phyloP scores from a whole-genome alignment of 2,113 vertebrate species.

The Phyllostomus hastatus region DNA sequence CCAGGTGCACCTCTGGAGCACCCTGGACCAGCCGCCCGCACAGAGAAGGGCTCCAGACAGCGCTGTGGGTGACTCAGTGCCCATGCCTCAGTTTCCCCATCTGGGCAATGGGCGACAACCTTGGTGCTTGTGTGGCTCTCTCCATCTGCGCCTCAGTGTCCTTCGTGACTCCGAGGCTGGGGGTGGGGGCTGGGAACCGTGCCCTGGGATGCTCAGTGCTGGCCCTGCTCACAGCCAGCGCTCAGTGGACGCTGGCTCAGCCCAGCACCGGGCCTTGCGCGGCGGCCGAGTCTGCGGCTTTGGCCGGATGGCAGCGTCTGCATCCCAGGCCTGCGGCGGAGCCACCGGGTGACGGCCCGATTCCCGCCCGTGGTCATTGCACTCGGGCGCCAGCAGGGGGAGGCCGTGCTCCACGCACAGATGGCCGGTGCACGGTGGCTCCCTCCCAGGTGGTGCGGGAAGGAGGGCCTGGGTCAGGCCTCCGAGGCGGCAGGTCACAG shows the following conservation, averaged over 20 bases:
- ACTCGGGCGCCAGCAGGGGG: constrained; percentile 59
- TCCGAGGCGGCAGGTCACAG: not conserved
- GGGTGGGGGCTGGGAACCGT: not conserved
- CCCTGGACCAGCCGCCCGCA: not conserved
- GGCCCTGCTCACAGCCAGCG: accelerated
- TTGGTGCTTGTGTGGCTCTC: not conserved
- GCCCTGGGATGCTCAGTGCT: accelerated
- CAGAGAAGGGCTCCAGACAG: too few relatives aligned
- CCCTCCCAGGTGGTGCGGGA: accelerated
- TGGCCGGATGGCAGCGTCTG: too few relatives aligned
- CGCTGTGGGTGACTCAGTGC: accelerated
- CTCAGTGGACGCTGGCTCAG: not conserved
- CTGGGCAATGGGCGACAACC: not conserved
- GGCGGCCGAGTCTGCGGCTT: too few relatives aligned
- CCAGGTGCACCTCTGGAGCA: accelerated
- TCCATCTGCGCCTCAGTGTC: too few relatives aligned
- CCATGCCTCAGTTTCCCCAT: not conserved
- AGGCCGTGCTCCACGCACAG: not conserved
- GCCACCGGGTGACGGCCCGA: accelerated
- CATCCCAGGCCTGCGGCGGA: accelerated
- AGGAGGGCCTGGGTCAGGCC: not conserved
- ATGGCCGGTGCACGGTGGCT: accelerated
- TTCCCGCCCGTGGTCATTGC: constrained; percentile 7
- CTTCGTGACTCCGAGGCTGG: not conserved
- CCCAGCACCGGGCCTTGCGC: accelerated